These are phyloP conservation scores for Caenorhabditis afra DNA, from an alignment of 2,888 invertebrate species.

Conservation along the genomic window DNA sequence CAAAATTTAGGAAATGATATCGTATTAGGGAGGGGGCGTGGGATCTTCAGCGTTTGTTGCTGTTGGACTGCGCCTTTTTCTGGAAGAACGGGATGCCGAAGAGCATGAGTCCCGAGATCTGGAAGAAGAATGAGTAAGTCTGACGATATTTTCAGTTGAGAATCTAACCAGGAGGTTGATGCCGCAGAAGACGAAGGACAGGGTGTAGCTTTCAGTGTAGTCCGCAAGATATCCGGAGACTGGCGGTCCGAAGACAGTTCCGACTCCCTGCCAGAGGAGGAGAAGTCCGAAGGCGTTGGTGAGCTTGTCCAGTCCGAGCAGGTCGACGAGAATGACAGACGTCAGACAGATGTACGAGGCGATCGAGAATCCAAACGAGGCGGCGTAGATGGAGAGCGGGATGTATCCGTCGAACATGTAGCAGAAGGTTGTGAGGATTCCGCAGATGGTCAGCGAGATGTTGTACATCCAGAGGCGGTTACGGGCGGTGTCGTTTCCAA, in stretches of 20 bases:
- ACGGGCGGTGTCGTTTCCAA: constrained; percentile 86
- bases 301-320: constrained; percentile 93
- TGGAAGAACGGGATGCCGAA: constrained; percentile 75
- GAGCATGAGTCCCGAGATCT: constrained; percentile 74
- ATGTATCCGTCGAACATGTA: constrained; percentile 87
- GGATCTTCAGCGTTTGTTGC: constrained; percentile 18
- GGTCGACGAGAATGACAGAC: constrained; percentile 96
- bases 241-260: constrained; percentile 90
- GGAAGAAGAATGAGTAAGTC: constrained; percentile 17
- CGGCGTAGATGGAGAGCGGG: constrained; percentile 87
- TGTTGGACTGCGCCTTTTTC: constrained; percentile 45
- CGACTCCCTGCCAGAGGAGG: constrained; percentile 92
- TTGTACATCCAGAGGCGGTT: constrained; percentile 84
- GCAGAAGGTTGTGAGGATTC: constrained; percentile 90
- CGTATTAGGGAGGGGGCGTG: not conserved
- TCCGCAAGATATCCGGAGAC: constrained; percentile 90
- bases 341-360: constrained; percentile 92
- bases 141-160: not conserved
- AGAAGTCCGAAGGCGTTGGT: constrained; percentile 98
- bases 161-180: constrained; percentile 74
- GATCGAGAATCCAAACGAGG: constrained; percentile 83
- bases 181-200: constrained; percentile 92
- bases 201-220: constrained; percentile 87
- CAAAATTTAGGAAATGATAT: constrained; percentile 28
- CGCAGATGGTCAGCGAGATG: constrained; percentile 84